Percentiles rank a stretch among this genome's conserved stretches.
phyloP scores from a whole-genome alignment of 2,797 vertebrate species.

The Lindbergichthys nudifrons region DNA sequence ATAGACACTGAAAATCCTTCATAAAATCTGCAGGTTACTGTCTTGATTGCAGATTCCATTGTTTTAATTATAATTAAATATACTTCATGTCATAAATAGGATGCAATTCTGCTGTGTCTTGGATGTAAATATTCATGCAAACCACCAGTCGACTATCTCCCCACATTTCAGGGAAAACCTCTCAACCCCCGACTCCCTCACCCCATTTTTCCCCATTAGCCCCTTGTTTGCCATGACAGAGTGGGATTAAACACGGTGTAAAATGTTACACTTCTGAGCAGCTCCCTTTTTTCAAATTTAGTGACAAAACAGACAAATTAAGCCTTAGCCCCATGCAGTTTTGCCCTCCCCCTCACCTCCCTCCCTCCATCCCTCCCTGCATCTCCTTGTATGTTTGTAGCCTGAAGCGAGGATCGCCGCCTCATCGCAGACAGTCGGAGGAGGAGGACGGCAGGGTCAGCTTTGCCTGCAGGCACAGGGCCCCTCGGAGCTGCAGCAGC shows the following conservation, averaged over 20 bases:
- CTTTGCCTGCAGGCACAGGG: conserved; percentile 75
- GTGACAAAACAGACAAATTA: conserved; percentile 81
- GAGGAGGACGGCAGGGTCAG: conserved; percentile 71
- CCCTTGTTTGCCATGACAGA: conserved; percentile 74
- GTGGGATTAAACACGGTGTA: conserved; percentile 78
- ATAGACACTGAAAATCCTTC: conserved; percentile 4
- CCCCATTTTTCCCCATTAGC: conserved; percentile 69
- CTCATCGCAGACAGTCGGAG: conserved; percentile 68
- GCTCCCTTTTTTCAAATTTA: conserved; percentile 66
- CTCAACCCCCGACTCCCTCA: conserved; percentile 19
- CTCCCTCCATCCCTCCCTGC: conserved; percentile 8
- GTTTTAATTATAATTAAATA: conserved; percentile 4
- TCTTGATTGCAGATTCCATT: not conserved
- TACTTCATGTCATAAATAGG: not conserved
- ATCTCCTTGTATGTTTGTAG: conserved; percentile 64
- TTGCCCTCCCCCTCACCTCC: conserved; percentile 23
- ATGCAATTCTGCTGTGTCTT: conserved; percentile 17
- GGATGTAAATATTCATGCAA: conserved; percentile 36
- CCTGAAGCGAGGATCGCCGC: conserved; percentile 72
- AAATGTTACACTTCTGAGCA: conserved; percentile 71
- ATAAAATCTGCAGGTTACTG: not conserved
- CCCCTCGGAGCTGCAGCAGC: conserved; percentile 56
- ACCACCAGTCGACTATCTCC: conserved; percentile 38
- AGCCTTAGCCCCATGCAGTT: conserved; percentile 71
- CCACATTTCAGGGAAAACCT: conserved; percentile 52